Base-by-base conservation (phyloP, 2,797 vertebrate genomes). In the Clamator glandarius region DNA sequence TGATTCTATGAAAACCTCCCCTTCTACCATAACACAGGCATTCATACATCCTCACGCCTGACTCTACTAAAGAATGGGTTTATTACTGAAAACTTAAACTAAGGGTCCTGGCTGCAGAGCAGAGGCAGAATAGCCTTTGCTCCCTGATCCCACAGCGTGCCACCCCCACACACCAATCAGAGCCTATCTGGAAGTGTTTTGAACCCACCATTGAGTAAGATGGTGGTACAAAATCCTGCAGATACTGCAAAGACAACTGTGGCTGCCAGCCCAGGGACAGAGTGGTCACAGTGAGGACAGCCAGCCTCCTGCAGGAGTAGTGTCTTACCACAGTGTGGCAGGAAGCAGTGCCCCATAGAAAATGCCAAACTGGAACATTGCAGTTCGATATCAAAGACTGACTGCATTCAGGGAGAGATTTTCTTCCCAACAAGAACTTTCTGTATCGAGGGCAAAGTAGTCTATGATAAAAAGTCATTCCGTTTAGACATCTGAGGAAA, bases 131-230 rank as follows among this genome's bases (percentile, higher is more conserved):
- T 9, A 55, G 66, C 18, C 33, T 46, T 59, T 31, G 20, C 23
- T 69, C 19, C 69, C 39, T 2, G 2, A 23, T 69, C 55, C 16
- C 23, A 54, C 2, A 70, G 20, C 20, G 8, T 19, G 23, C 25
- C 20, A 59, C 36, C 25, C 35, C 15, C 17, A 62, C 17, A 23
- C 0, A 2, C 16, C 67, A 51, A 15, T 1, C 0, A 0, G 48
- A 35, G 48, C 35, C n/a, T n/a, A 87, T 26, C 8, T 35, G 23
- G 52, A 68, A 64, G 33, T 0, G 2, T 67, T 74, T 25, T 67
- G 57, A 73, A 48, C 29, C 46, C 8, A 6, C 2, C 17, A 7
- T 14, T 2, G 4, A 35, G 9, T 33, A n/a, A 72, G 9, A 39
- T 0, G 0, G 41, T 26, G 17, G 21, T 72, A 59, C 20, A 78